These are phyloP conservation scores for Prolemur simus DNA, from an alignment of 2,113 vertebrate genomes.

Conservation along the genomic window DNA sequence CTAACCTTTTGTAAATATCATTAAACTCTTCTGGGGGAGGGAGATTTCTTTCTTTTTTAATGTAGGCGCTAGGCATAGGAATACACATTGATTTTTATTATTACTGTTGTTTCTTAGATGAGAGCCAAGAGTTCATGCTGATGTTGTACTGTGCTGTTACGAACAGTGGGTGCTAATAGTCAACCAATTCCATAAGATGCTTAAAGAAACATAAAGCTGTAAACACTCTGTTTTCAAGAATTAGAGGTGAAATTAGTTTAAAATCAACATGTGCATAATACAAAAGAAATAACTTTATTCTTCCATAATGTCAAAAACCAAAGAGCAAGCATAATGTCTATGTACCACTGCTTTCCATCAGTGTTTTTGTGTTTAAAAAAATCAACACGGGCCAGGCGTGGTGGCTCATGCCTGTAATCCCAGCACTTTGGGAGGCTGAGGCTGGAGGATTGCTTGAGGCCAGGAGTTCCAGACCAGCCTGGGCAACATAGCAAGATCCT, in stretches of 20 bases:
- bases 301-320: conserved; percentile 31
- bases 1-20: neutral
- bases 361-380: conserved; percentile 32
- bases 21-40: neutral
- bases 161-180: neutral
- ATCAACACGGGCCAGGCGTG: neutral
- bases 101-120: conserved; percentile 45
- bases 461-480: too few species aligned
- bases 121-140: conserved; percentile 26
- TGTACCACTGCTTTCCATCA: conserved; percentile 6
- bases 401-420: too few species aligned
- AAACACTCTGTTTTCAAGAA: conserved; percentile 41
- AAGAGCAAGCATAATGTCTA: conserved; percentile 38
- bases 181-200: neutral
- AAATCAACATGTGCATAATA: neutral
- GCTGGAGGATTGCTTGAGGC: too few species aligned
- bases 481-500: too few species aligned
- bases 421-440: too few species aligned
- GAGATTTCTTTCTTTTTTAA: conserved; percentile 27
- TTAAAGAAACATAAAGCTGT: conserved; percentile 12
- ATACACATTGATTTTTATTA: conserved; percentile 42
- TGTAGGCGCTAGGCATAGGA: neutral
- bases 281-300: conserved; percentile 36
- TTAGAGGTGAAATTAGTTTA: conserved; percentile 10
- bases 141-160: neutral